These are phyloP conservation scores for Potamarius usumacintae DNA, from an alignment of 2,113 vertebrate species.

Conservation along the genomic window DNA sequence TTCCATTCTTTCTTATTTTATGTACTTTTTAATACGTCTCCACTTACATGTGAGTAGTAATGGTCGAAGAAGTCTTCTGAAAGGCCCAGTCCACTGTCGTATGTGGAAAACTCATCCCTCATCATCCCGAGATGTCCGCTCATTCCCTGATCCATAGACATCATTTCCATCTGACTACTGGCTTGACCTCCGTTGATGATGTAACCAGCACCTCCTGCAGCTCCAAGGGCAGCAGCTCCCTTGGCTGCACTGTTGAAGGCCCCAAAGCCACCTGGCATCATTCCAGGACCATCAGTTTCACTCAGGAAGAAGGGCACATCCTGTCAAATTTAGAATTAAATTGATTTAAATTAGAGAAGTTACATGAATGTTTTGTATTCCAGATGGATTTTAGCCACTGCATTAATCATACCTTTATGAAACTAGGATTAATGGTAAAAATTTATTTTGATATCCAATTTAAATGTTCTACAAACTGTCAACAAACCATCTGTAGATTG, in stretches of 20 bases:
- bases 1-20: neutral
- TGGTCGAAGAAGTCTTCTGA: slow-evolving; percentile 55
- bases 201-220: too few species aligned
- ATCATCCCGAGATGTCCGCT: slow-evolving; percentile 14
- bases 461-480: neutral
- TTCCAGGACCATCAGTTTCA: slow-evolving; percentile 10
- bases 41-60: slow-evolving; percentile 69
- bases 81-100: slow-evolving; percentile 62
- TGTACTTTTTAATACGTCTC: neutral
- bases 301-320: slow-evolving; percentile 54
- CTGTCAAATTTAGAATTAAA: slow-evolving; percentile 49
- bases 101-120: slow-evolving; percentile 6
- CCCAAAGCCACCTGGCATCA: rapidly evolving
- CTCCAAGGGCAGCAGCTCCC: neutral
- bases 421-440: neutral
- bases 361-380: neutral
- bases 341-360: neutral
- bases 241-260: neutral
- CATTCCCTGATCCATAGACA: neutral
- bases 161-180: slow-evolving; percentile 30
- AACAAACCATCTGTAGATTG: neutral
- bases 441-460: neutral
- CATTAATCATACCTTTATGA: neutral
- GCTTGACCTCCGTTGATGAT: slow-evolving; percentile 10
- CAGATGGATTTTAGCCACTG: neutral